These are phyloP conservation scores for Amphiprion percula DNA, from an alignment of 2,113 vertebrate genomes.

Conservation along the genomic window DNA sequence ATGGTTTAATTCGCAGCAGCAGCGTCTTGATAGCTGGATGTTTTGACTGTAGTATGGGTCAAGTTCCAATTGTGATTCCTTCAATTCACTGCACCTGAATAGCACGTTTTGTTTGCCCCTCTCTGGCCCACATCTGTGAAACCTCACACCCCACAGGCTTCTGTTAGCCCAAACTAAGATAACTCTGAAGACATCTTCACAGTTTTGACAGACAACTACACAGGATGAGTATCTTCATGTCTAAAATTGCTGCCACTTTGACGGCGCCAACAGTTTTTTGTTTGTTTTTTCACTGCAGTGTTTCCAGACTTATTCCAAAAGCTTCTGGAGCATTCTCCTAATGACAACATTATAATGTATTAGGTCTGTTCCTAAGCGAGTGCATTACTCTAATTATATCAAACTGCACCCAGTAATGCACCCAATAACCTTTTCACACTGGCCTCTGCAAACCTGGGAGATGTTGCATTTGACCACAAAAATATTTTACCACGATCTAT, in stretches of 20 bases:
- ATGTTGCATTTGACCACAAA: neutral
- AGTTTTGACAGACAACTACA: too few relatives aligned
- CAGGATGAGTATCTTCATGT: too few relatives aligned
- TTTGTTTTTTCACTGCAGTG: neutral
- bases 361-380: slow-evolving; percentile 3
- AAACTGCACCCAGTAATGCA: slow-evolving; percentile 19
- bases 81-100: too few relatives aligned
- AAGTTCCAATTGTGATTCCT: too few relatives aligned
- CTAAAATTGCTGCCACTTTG: neutral
- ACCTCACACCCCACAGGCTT: too few relatives aligned
- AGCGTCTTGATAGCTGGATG: too few relatives aligned
- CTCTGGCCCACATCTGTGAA: too few relatives aligned
- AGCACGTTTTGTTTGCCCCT: too few relatives aligned
- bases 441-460: neutral
- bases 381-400: slow-evolving; percentile 44
- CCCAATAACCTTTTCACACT: slow-evolving; percentile 19
- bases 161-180: too few relatives aligned
- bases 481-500: neutral
- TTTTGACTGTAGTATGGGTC: too few relatives aligned
- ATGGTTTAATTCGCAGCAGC: too few relatives aligned
- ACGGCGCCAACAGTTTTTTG: neutral
- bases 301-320: neutral
- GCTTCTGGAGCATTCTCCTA: slow-evolving; percentile 1
- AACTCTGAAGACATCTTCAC: too few relatives aligned
- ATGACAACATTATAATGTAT: slow-evolving; percentile 2